These are phyloP conservation scores for Paramormyrops hopkinsi DNA, from an alignment of 2,797 vertebrate species.

Conservation along the genomic window DNA sequence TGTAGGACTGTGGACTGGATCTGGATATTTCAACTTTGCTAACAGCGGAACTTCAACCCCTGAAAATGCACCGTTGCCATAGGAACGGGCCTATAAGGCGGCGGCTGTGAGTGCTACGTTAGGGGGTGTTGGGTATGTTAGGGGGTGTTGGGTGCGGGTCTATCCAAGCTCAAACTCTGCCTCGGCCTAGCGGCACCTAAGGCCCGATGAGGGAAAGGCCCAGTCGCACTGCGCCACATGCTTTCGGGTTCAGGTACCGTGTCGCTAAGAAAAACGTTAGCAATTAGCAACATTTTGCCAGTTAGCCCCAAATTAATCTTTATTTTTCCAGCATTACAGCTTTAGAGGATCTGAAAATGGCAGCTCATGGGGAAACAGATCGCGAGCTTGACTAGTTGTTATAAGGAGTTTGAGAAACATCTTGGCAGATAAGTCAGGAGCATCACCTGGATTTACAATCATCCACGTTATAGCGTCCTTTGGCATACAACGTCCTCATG, in stretches of 20 bases:
- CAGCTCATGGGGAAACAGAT: background rate
- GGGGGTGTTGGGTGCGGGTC: background rate
- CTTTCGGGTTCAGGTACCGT: background rate
- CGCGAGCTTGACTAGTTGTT: background rate
- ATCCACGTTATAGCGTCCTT: slow-evolving; percentile 12
- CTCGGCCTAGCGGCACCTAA: background rate
- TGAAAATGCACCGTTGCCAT: background rate
- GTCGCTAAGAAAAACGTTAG: background rate
- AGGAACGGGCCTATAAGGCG: background rate
- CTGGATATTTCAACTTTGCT: background rate
- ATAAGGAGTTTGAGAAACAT: background rate
- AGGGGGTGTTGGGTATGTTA: background rate
- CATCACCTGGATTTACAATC: background rate
- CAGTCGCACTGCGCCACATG: background rate
- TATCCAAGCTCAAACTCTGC: background rate
- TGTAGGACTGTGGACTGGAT: background rate
- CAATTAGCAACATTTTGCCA: background rate
- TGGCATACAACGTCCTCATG: too few species aligned
- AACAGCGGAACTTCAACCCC: background rate
- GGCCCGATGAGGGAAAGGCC: background rate
- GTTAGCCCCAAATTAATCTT: background rate
- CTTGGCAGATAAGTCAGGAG: background rate
- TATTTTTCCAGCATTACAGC: background rate
- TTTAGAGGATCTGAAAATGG: background rate
- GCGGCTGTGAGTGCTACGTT: background rate